Percentiles rank a stretch among this genome's conserved stretches.
Conservation (phyloP, 2,113 vertebrate genomes). For the Phyllostomus hastatus region DNA sequence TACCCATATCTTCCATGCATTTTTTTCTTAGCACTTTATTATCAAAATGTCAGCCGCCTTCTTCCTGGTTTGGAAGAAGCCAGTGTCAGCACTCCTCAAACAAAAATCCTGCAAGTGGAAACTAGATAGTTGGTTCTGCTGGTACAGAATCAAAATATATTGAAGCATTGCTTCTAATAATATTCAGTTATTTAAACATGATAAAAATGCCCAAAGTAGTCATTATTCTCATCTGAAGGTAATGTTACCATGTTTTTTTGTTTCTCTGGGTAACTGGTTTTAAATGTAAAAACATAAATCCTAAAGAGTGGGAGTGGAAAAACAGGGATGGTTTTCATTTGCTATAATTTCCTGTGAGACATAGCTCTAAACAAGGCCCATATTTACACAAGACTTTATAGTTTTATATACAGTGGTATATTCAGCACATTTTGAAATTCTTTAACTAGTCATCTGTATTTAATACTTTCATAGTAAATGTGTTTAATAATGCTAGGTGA, state of each 20-base stretch:
- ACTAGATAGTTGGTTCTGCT: conserved; percentile 44
- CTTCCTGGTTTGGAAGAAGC: conserved; percentile 20
- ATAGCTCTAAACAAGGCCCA: conserved; percentile 80
- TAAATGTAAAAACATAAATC: conserved; percentile 85
- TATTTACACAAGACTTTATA: conserved; percentile 82
- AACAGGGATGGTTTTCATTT: conserved; percentile 87
- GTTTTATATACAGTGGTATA: conserved; percentile 78
- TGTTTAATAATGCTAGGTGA: conserved; percentile 85
- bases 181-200: conserved; percentile 61
- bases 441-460: conserved; percentile 77
- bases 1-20: background rate
- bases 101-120: conserved; percentile 17
- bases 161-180: conserved; percentile 60
- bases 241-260: conserved; percentile 71
- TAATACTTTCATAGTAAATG: conserved; percentile 79
- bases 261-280: conserved; percentile 78
- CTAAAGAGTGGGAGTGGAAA: conserved; percentile 76
- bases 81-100: background rate
- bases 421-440: conserved; percentile 79
- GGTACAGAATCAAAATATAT: conserved; percentile 46
- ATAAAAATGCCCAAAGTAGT: conserved; percentile 70
- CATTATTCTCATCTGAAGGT: conserved; percentile 72
- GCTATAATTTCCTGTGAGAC: conserved; percentile 85
- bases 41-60: background rate
- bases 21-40: conserved; percentile 36